Evolutionary conservation across 2,113 vertebrate species (phyloP).

Genomic region (Cichladusa arquata): DNA sequence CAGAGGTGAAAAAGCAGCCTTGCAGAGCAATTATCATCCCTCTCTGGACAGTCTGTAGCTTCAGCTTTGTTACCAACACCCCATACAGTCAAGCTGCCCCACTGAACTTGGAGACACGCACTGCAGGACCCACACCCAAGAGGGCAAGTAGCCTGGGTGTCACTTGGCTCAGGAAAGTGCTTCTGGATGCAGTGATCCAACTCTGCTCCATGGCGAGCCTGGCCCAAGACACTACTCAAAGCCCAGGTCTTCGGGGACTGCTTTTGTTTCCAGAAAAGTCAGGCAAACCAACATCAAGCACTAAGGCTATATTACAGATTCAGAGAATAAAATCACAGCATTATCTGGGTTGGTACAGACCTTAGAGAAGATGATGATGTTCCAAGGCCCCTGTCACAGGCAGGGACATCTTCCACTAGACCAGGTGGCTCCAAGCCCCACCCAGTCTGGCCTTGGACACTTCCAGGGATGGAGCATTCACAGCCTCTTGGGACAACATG

Average conservation of each 20-base stretch:
- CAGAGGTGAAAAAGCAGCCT: not conserved
- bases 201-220: too few species aligned
- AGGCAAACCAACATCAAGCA: not conserved
- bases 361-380: not conserved
- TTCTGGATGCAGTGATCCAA: not conserved
- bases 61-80: not conserved
- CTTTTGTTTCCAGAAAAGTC: not conserved
- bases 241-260: not conserved
- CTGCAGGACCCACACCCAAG: not conserved
- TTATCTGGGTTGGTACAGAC: not conserved
- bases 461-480: not conserved
- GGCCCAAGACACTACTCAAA: not conserved
- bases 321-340: not conserved
- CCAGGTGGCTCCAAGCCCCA: not conserved
- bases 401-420: not conserved
- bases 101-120: fast-evolving
- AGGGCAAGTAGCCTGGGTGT: not conserved
- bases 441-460: not conserved
- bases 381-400: not conserved
- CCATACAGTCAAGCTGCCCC: not conserved
- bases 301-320: not conserved
- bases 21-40: not conserved
- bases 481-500: not conserved
- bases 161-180: not conserved
- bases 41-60: not conserved